phyloP scores from a whole-genome alignment of 2,888 invertebrate species.

The Oxyscelio sp. region DNA sequence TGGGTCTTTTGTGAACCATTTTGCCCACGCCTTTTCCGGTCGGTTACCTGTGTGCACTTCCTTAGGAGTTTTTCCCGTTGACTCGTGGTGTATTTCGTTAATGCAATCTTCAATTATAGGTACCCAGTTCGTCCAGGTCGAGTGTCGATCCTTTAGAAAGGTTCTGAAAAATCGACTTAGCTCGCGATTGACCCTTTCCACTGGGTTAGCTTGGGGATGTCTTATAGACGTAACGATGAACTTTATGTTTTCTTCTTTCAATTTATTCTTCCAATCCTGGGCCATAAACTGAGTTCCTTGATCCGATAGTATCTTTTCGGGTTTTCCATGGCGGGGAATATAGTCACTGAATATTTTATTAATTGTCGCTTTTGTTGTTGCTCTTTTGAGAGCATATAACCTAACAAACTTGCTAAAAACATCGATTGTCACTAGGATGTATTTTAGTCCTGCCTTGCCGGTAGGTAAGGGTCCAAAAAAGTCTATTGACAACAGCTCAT shows the following conservation, averaged over 20 bases:
- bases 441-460: constrained; percentile 8
- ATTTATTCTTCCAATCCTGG: background rate
- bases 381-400: constrained; percentile 49
- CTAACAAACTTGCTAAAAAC: constrained; percentile 42
- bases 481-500: constrained; percentile 51
- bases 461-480: constrained; percentile 59
- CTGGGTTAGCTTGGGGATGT: constrained; percentile 48
- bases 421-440: constrained; percentile 52
- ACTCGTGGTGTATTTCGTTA: constrained; percentile 8
- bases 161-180: constrained; percentile 7
- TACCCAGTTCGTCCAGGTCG: background rate
- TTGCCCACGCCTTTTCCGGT: background rate
- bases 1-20: constrained; percentile 1
- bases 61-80: background rate
- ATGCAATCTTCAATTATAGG: background rate
- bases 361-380: constrained; percentile 15
- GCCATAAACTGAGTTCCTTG: constrained; percentile 42
- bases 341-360: constrained; percentile 40
- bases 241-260: background rate
- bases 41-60: background rate
- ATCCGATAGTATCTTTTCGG: background rate
- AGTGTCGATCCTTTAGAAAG: background rate
- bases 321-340: constrained; percentile 19
- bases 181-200: constrained; percentile 4
- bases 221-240: constrained; percentile 13